phyloP scores from a whole-genome alignment of 1,140 invertebrate genomes.

The Chironomus striatipennis region DNA sequence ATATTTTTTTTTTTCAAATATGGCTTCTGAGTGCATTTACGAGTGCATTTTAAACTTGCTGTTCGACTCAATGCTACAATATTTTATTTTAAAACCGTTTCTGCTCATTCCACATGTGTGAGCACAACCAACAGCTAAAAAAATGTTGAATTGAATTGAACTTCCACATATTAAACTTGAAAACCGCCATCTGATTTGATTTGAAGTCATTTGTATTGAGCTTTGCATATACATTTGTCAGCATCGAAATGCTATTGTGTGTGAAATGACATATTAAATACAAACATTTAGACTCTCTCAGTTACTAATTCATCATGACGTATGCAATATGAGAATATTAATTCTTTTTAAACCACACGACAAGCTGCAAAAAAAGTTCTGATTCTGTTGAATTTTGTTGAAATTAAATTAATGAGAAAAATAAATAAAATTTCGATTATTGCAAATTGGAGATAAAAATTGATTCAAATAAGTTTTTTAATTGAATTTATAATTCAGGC shows the following conservation, averaged over 20 bases:
- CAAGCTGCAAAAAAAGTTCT: neutral
- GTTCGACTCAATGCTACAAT: neutral
- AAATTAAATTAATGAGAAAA: too few relatives aligned
- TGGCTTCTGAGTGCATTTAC: neutral
- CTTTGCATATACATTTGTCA: neutral
- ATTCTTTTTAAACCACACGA: neutral
- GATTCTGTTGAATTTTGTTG: too few relatives aligned
- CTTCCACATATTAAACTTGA: conserved; percentile 13
- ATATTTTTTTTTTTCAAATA: neutral
- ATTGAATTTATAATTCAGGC: neutral
- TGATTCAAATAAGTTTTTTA: too few relatives aligned
- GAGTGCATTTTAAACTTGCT: conserved; percentile 3
- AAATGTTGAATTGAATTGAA: neutral
- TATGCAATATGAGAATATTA: neutral
- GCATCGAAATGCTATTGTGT: neutral
- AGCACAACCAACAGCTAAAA: too few relatives aligned
- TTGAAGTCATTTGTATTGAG: neutral
- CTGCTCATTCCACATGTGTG: too few relatives aligned
- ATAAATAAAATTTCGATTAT: too few relatives aligned
- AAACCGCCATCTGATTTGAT: conserved; percentile 12
- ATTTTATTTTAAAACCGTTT: neutral
- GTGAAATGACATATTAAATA: neutral
- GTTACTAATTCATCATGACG: neutral
- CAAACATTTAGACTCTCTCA: too few relatives aligned
- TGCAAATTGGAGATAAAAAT: too few relatives aligned